These are phyloP conservation scores for Cladorhizidae sp. DNA, from an alignment of 37 sponge, comb jelly and placozoan species.

Conservation along the genomic window DNA sequence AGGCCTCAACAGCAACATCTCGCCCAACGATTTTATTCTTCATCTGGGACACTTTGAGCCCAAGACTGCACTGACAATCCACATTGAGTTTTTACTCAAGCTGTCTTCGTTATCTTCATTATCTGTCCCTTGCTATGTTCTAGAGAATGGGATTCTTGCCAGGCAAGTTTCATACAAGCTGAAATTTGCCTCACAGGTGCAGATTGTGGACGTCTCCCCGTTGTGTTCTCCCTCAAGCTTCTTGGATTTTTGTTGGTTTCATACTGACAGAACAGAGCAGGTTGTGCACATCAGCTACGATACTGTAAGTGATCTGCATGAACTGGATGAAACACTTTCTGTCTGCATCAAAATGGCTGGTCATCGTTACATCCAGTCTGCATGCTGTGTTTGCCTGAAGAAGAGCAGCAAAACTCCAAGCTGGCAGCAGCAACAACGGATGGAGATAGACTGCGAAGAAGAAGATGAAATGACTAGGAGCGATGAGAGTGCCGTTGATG, in stretches of 20 bases:
- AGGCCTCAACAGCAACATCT: background rate
- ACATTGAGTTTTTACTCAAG: conserved; percentile 5
- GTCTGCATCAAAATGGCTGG: conserved; percentile 10
- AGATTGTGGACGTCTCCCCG: background rate
- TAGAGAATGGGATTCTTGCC: background rate
- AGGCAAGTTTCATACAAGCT: conserved; percentile 2
- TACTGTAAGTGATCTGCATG: background rate
- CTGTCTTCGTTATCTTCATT: background rate
- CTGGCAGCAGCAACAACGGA: background rate
- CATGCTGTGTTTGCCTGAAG: conserved; percentile 11
- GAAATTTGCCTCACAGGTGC: conserved; percentile 11
- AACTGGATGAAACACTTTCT: background rate
- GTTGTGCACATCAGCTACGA: conserved; percentile 4
- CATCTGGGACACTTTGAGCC: conserved; percentile 5
- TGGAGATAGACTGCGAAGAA: background rate
- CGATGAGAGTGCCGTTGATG: conserved; percentile 8
- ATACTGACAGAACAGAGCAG: background rate
- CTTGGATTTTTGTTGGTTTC: background rate
- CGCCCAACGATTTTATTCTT: background rate
- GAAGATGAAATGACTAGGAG: too few relatives aligned
- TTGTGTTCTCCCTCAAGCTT: background rate
- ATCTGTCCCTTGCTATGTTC: background rate
- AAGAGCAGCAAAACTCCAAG: background rate
- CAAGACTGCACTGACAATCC: background rate
- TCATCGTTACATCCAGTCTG: background rate